Percentiles rank a stretch among this genome's conserved stretches.
Conservation (phyloP, 2,113 vertebrate species). For the Lota lota region DNA sequence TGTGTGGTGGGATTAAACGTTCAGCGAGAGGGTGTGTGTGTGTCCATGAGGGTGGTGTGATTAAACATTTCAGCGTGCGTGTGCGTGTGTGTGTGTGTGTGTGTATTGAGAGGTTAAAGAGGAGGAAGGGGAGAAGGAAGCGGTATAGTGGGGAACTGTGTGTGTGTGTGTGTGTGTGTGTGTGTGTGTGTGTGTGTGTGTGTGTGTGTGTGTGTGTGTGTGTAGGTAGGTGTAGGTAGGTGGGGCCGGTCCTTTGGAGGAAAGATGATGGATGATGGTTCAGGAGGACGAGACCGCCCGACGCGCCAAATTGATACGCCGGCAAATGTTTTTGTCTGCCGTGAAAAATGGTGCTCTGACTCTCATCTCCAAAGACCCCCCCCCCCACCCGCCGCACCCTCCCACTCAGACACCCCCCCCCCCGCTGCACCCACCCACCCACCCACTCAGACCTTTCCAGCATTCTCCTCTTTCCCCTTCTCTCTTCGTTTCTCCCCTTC, state of each 20-base stretch:
- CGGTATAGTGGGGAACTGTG: conserved; percentile 5
- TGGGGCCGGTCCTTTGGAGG: conserved; percentile 21
- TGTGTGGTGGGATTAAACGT: too few species aligned
- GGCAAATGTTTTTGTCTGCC: conserved; percentile 99
- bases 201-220: conserved; percentile 26
- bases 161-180: conserved; percentile 25
- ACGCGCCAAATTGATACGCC: conserved; percentile 92
- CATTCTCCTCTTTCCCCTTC: not conserved
- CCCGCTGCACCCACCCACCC: not conserved
- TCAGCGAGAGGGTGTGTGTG: too few species aligned
- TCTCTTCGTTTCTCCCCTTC: not conserved
- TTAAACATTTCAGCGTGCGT: too few species aligned
- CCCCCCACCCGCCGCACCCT: not conserved
- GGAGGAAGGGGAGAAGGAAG: too few species aligned
- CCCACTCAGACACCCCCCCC: not conserved
- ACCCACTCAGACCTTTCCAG: not conserved
- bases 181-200: conserved; percentile 30
- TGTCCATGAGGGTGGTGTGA: too few species aligned
- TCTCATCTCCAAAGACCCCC: conserved; percentile 76
- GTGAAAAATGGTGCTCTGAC: conserved; percentile 95
- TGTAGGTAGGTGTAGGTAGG: not conserved
- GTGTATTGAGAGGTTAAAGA: too few species aligned
- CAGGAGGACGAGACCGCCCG: conserved; percentile 88
- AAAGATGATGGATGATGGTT: conserved; percentile 97
- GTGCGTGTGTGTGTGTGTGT: not conserved